Percentiles rank a stretch among this genome's conserved stretches.
Evolutionary conservation across 2,888 invertebrate genomes (phyloP).

Genomic region (Dasysyrphus albostriatus): DNA sequence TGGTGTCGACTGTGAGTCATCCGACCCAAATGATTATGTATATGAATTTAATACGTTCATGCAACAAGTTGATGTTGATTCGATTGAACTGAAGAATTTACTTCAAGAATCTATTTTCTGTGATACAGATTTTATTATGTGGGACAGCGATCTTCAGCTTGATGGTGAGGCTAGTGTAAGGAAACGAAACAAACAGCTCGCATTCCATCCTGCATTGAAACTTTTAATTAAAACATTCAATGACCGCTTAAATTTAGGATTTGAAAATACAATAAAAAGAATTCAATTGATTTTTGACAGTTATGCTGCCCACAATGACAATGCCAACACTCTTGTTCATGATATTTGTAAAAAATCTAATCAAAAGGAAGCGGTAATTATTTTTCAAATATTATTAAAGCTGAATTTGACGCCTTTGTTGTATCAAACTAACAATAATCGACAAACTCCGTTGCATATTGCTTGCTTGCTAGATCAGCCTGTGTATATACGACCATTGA

Average conservation of each 20-base stretch:
- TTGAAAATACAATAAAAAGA: neutral
- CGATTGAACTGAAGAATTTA: neutral
- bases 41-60: conserved; percentile 9
- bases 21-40: neutral
- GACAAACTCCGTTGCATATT: conserved; percentile 85
- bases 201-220: conserved; percentile 2
- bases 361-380: conserved; percentile 78
- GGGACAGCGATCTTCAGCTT: conserved; percentile 8
- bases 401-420: conserved; percentile 82
- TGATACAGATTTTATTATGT: neutral
- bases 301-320: conserved; percentile 77
- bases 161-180: conserved; percentile 4
- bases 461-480: conserved; percentile 82
- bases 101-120: conserved; percentile 3
- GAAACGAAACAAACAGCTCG: neutral
- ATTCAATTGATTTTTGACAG: conserved; percentile 78
- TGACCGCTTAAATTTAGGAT: neutral
- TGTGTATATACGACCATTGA: conserved; percentile 80
- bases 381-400: conserved; percentile 80
- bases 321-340: conserved; percentile 80
- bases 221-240: conserved; percentile 2
- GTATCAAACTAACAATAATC: conserved; percentile 83
- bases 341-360: conserved; percentile 80
- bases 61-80: conserved; percentile 21
- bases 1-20: conserved; percentile 27